These are phyloP conservation scores for Melieria omissa DNA, from an alignment of 2,888 invertebrate species.

Conservation along the genomic window DNA sequence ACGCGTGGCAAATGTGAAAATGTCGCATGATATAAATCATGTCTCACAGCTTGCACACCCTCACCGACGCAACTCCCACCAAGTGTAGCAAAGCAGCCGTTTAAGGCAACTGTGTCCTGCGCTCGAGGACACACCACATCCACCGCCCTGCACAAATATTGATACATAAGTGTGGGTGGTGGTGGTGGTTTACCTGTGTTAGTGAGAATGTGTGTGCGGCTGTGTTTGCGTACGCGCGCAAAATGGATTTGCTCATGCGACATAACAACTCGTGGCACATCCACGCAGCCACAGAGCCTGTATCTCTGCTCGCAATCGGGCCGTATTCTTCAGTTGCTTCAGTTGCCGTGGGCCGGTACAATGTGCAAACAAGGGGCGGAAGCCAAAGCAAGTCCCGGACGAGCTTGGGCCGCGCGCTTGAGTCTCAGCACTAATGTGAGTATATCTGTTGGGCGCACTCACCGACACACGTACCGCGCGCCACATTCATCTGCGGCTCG, in stretches of 20 bases:
- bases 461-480: neutral
- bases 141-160: neutral
- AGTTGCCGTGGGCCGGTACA: no score
- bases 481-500: conserved; percentile 20
- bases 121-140: neutral
- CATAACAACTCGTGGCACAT: neutral
- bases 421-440: neutral
- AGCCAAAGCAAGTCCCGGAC: conserved; percentile 24
- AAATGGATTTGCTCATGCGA: neutral
- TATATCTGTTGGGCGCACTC: neutral
- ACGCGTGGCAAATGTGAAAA: neutral
- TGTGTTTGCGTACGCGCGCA: neutral
- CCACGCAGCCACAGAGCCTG: neutral
- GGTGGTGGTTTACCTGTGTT: no score
- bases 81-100: no score
- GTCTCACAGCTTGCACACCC: neutral
- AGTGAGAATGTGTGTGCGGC: neutral
- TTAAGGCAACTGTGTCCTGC: no score
- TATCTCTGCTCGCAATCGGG: neutral
- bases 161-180: neutral
- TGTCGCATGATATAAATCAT: conserved; percentile 35
- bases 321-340: no score
- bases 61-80: no score
- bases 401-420: neutral
- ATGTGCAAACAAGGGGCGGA: conserved; percentile 19